Evolutionary conservation across 2,113 vertebrate species (phyloP).

Genomic region (Ardeotis arabs): DNA sequence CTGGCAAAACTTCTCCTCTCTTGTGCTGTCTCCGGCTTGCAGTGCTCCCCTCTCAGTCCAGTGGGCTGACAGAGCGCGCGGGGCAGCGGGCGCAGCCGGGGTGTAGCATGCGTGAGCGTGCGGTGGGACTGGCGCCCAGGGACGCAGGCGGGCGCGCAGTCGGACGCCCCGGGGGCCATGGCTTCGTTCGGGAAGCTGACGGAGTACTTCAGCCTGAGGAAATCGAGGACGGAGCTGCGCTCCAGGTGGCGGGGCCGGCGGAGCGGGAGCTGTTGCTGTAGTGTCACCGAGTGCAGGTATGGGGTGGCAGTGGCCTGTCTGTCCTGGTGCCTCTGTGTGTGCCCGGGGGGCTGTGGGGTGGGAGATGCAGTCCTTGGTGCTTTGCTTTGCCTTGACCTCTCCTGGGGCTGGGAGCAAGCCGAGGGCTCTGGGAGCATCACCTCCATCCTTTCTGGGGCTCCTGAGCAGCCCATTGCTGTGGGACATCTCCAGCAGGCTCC

Average conservation of each 20-base stretch:
- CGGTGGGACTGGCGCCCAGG: neutral
- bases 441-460: neutral
- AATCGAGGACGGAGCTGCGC: conserved; percentile 87
- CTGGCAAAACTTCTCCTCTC: neutral
- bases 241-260: conserved; percentile 76
- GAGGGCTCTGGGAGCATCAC: neutral
- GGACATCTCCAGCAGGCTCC: rapidly evolving
- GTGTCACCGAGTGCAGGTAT: conserved; percentile 88
- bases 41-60: neutral
- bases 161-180: conserved; percentile 63
- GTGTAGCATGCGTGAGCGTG: neutral
- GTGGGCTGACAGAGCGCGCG: neutral
- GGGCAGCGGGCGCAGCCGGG: neutral
- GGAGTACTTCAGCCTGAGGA: conserved; percentile 90
- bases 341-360: rapidly evolving
- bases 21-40: neutral
- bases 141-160: neutral
- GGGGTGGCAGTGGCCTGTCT: neutral
- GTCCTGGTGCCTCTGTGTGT: neutral
- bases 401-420: neutral
- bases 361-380: neutral
- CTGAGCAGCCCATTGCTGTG: rapidly evolving
- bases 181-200: conserved; percentile 92
- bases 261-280: conserved; percentile 89
- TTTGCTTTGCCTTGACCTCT: neutral